Percentiles rank a stretch among this genome's conserved stretches.
Evolutionary conservation across 2,113 vertebrate species (phyloP).

Genomic region (Hypanus sabinus): DNA sequence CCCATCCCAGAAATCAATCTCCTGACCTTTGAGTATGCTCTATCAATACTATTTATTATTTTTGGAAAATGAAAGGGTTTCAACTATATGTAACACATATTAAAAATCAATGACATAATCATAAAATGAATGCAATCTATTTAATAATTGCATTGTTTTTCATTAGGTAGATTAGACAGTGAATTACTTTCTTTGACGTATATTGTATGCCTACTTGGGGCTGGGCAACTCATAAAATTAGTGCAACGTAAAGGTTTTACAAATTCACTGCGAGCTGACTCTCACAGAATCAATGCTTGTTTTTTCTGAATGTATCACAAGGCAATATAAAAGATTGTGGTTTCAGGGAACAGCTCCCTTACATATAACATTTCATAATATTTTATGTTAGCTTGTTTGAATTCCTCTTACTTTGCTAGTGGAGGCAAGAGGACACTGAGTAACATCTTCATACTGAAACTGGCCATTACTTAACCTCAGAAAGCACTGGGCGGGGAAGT

Average conservation of each 20-base stretch:
- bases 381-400: not conserved
- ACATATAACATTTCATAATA: not conserved
- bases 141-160: not conserved
- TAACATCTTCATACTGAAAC: not conserved
- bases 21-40: too few species aligned
- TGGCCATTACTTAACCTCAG: not conserved
- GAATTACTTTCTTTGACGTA: not conserved
- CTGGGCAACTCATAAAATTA: not conserved
- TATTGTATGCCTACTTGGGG: not conserved
- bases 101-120: too few species aligned
- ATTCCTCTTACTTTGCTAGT: not conserved
- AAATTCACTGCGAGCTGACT: not conserved
- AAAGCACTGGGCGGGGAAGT: not conserved
- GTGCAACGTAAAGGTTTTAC: not conserved
- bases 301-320: not conserved
- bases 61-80: too few species aligned
- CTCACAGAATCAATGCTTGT: too few species aligned
- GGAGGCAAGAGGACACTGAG: not conserved
- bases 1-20: too few species aligned
- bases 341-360: not conserved
- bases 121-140: not conserved
- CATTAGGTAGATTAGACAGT: not conserved
- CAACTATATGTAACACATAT: too few species aligned
- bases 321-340: not conserved
- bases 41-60: too few species aligned